These are phyloP conservation scores for Lineus longissimus DNA, from an alignment of 1,140 invertebrate genomes.

Conservation along the genomic window DNA sequence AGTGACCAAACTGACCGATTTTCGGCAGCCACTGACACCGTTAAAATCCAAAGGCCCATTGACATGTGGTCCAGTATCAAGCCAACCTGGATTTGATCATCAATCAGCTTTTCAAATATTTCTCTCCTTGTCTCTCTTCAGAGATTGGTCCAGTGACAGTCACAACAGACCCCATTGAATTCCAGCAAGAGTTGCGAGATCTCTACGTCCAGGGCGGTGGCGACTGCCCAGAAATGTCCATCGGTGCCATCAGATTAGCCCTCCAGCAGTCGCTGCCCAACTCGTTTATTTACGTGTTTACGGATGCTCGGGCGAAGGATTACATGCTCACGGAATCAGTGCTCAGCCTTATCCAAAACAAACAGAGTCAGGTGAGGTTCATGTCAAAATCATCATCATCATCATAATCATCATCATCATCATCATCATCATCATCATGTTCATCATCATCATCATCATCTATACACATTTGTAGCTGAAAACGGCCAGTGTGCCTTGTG, in stretches of 20 bases:
- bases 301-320: constrained; percentile 70
- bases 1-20: too few relatives aligned
- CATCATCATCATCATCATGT: background rate
- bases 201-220: constrained; percentile 68
- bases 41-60: too few relatives aligned
- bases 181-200: constrained; percentile 59
- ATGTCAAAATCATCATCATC: too few relatives aligned
- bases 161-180: constrained; percentile 61
- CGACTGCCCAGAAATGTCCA: constrained; percentile 71
- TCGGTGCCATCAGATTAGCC: constrained; percentile 64
- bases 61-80: too few relatives aligned
- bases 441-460: background rate
- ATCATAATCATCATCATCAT: too few relatives aligned
- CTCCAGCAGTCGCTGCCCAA: constrained; percentile 63
- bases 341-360: constrained; percentile 65
- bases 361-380: constrained; percentile 67
- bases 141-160: constrained; percentile 64
- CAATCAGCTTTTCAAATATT: too few relatives aligned
- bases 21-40: too few relatives aligned
- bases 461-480: background rate
- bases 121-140: constrained; percentile 35
- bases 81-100: too few relatives aligned
- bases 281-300: constrained; percentile 74
- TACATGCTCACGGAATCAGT: constrained; percentile 62
- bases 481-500: background rate